phyloP scores from a whole-genome alignment of 1,140 invertebrate species.

The Copidosoma floridanum region DNA sequence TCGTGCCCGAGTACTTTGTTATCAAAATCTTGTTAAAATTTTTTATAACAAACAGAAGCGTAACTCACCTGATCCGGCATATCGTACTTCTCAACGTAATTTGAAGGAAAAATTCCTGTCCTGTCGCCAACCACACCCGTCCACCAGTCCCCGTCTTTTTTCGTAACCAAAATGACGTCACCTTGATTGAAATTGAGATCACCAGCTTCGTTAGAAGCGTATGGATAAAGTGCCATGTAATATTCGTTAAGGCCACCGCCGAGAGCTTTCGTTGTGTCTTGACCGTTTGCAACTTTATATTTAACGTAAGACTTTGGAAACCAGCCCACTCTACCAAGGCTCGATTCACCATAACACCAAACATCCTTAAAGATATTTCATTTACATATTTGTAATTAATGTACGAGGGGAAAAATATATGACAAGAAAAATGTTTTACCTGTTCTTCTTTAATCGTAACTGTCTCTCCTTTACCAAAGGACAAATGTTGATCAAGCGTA shows the following conservation, averaged over 20 bases:
- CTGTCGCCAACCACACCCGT: constrained; percentile 84
- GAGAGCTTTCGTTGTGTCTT: constrained; percentile 27
- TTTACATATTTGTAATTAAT: neutral
- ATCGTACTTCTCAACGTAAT: constrained; percentile 77
- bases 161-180: constrained; percentile 82
- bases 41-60: neutral
- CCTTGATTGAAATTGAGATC: constrained; percentile 91
- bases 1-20: too few species aligned
- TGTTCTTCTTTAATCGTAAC: constrained; percentile 68
- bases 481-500: constrained; percentile 66
- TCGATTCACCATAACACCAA: constrained; percentile 69
- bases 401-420: too few species aligned
- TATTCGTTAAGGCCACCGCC: constrained; percentile 60
- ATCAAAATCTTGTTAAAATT: too few species aligned
- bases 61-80: constrained; percentile 47
- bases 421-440: constrained; percentile 31
- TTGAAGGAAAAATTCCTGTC: constrained; percentile 92
- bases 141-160: constrained; percentile 98
- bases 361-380: constrained; percentile 52
- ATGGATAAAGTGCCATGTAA: constrained; percentile 82
- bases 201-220: constrained; percentile 82
- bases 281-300: constrained; percentile 36
- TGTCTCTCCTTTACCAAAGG: constrained; percentile 68
- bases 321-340: constrained; percentile 61
- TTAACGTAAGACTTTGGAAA: constrained; percentile 74